Evolutionary conservation across 2,113 vertebrate species (phyloP), one percentile per base, ranked within the genome.

Genomic region (Triplophysa tibetana): DNA sequence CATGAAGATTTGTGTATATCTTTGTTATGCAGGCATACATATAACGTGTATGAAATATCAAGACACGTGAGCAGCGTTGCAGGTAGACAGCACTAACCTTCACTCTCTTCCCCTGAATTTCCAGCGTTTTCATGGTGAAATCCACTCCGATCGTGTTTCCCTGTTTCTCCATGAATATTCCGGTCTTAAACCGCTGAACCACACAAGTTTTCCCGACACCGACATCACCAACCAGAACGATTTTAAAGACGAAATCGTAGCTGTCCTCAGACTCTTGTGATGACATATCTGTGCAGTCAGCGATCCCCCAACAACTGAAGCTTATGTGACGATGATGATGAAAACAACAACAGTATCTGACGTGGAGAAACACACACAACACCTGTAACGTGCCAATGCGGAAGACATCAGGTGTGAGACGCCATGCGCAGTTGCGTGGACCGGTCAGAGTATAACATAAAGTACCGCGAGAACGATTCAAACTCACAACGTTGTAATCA

Each of bases 121-220:
- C 94, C 86, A 95, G 85, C 64, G 94, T 95, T 89, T 95, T 95
- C 94, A 96, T 94, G 78, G 94, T 95, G 85, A 96, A 96, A 86
- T 96, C 95, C 77, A 96, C 95, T 45, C 95, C 95, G 82, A 96
- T 96, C 52, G 95, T 96, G 88, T 91, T 96, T 52, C 94, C 93
- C 67, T 96, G 95, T 24, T 94, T 91, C 87, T 94, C 94, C 50
- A 91, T 88, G 86, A 96, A 96, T 70, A 88, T 87, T 12, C 95
- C 95, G 1, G 91, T 94, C 74, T 95, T 95, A 90, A 96, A 95
- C 41, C 95, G 92, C 91, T 95, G 95, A 45, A 95, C 95, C 68
- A 96, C 92, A 83, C 94, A 95, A 45, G 95, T 96, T 88, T 96
- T 96, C 56, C 95, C 95, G 82, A 96, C 95, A 83, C 93, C 94